phyloP scores from a whole-genome alignment of 2,797 vertebrate species.

The Myotis findleyi region DNA sequence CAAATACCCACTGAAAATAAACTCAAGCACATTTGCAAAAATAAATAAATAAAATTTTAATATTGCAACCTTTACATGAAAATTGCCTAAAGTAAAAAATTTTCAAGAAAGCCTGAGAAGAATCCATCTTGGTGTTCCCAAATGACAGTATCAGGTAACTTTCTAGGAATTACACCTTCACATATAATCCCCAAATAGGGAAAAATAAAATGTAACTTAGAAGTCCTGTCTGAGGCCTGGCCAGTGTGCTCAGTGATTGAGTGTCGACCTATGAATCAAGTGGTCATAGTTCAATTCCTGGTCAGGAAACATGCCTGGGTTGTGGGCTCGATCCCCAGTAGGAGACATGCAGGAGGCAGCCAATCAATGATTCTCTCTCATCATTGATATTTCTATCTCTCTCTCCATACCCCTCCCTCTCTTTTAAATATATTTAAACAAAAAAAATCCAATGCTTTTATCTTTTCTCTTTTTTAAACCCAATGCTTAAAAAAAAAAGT shows the following conservation, averaged over 20 bases:
- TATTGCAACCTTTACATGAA: background rate
- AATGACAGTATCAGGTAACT: background rate
- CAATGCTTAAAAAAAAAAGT: no score
- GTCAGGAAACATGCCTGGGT: no score
- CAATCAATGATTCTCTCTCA: no score
- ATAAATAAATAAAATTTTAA: background rate
- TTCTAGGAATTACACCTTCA: background rate
- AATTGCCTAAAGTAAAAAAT: background rate
- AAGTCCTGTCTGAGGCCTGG: background rate
- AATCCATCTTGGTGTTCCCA: background rate
- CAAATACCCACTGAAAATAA: background rate
- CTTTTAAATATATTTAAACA: no score
- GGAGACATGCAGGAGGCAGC: no score
- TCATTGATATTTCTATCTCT: no score
- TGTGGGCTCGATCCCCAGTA: no score
- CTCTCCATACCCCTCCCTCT: no score
- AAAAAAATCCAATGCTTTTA: no score
- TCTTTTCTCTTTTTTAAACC: no score
- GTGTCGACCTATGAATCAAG: no score
- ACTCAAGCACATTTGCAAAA: background rate
- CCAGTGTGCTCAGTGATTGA: background rate
- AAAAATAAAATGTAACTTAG: background rate
- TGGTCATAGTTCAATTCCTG: no score
- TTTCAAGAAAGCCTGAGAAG: background rate
- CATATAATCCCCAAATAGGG: background rate